Conservation (phyloP, 2,888 invertebrate genomes). For the Hirtodrosophila alboralis region DNA sequence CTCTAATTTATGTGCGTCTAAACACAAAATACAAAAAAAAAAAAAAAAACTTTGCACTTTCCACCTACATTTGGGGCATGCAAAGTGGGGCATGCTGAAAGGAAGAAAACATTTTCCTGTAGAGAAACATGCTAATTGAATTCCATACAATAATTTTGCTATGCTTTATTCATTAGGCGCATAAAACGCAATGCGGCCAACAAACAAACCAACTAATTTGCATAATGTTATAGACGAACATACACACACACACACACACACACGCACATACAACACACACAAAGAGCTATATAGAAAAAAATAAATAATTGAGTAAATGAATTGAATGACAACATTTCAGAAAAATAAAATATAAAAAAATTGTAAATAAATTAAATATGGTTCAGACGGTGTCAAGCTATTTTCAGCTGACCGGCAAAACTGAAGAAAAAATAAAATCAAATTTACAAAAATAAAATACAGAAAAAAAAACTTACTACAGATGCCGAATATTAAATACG, state of each 20-base stretch:
- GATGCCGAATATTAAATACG: no score
- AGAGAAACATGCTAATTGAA: constrained; percentile 63
- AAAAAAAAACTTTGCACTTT: constrained; percentile 48
- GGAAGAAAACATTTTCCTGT: background rate
- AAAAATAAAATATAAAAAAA: no score
- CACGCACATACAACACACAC: background rate
- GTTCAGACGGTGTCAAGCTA: constrained; percentile 1
- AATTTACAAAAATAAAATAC: no score
- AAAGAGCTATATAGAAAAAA: background rate
- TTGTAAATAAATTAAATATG: no score
- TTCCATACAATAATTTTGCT: constrained; percentile 65
- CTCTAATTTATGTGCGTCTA: constrained; percentile 38
- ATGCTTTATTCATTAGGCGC: constrained; percentile 68
- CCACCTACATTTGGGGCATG: background rate
- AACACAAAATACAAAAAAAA: no score
- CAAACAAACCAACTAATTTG: constrained; percentile 63
- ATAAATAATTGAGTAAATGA: constrained; percentile 46
- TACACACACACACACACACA: constrained; percentile 15
- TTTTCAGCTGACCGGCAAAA: constrained; percentile 3
- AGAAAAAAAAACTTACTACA: no score
- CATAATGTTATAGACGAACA: constrained; percentile 50
- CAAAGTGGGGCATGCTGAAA: background rate
- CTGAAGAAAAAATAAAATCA: no score
- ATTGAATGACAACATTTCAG: constrained; percentile 38
- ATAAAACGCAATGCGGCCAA: constrained; percentile 50